Evolutionary conservation across 2,113 vertebrate genomes (phyloP).

Genomic region (Thamnaconus septentrionalis): DNA sequence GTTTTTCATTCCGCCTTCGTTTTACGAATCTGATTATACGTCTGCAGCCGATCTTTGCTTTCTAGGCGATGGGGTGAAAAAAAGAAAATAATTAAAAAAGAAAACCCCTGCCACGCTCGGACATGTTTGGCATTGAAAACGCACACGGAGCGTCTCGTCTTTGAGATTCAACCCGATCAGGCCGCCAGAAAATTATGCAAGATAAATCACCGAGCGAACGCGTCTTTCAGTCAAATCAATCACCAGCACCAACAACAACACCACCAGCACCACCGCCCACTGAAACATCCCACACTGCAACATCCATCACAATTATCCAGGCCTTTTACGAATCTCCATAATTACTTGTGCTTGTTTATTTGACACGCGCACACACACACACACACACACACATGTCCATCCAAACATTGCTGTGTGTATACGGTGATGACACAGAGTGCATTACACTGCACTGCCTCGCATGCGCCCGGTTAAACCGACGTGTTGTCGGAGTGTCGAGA

Average conservation of each 20-base stretch:
- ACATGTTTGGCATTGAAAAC: no score
- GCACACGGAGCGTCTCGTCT: no score
- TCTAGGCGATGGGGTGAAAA: no score
- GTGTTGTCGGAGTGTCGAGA: not conserved
- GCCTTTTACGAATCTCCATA: conserved; percentile 17
- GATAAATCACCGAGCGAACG: no score
- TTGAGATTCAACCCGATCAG: no score
- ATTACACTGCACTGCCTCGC: conserved; percentile 4
- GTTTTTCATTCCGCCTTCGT: no score
- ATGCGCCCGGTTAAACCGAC: not conserved
- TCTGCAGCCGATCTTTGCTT: no score
- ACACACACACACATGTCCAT: not conserved
- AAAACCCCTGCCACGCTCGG: no score
- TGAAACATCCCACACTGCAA: conserved; percentile 10
- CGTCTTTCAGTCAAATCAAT: conserved; percentile 19
- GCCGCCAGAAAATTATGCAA: no score
- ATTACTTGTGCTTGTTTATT: conserved; percentile 27
- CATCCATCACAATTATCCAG: conserved; percentile 29
- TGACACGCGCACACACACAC: conserved; percentile 6
- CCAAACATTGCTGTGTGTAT: conserved; percentile 34
- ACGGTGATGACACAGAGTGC: conserved; percentile 19
- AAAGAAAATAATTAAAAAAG: no score
- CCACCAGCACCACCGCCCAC: conserved; percentile 25
- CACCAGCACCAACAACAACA: not conserved
- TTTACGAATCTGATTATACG: no score